Conservation (phyloP, 2,888 invertebrate genomes). For the Watsonalla cultraria region DNA sequence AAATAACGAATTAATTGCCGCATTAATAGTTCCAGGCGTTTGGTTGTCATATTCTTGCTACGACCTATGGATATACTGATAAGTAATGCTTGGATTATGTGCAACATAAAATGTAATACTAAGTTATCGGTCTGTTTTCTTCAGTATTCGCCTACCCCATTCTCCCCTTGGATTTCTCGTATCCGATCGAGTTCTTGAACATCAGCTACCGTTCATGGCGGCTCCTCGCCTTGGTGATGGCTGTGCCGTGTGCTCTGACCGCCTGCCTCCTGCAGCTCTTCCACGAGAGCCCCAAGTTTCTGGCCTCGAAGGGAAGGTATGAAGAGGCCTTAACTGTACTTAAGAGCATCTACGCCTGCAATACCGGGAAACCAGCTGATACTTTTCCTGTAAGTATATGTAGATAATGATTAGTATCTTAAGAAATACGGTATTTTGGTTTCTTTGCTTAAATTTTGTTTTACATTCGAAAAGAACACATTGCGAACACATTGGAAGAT, state of each 20-base stretch:
- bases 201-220: slow-evolving; percentile 86
- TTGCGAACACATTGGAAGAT: no score
- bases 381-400: slow-evolving; percentile 54
- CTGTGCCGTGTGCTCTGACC: slow-evolving; percentile 81
- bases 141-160: slow-evolving; percentile 83
- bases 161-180: slow-evolving; percentile 78
- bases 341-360: slow-evolving; percentile 56
- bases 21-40: no score
- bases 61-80: no score
- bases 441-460: no score
- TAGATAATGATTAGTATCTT: background rate
- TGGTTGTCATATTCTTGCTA: no score
- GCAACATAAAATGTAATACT: no score
- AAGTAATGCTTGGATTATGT: no score
- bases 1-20: no score
- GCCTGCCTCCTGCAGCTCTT: slow-evolving; percentile 77
- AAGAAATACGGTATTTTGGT: no score
- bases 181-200: slow-evolving; percentile 62
- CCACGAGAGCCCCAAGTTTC: slow-evolving; percentile 90
- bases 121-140: slow-evolving; percentile 9
- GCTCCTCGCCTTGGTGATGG: slow-evolving; percentile 82
- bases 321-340: slow-evolving; percentile 77
- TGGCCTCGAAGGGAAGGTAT: slow-evolving; percentile 77
- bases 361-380: slow-evolving; percentile 52
- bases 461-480: no score